These are phyloP conservation scores for Bryconaethiops microstoma DNA, from an alignment of 2,797 vertebrate species.

Conservation along the genomic window DNA sequence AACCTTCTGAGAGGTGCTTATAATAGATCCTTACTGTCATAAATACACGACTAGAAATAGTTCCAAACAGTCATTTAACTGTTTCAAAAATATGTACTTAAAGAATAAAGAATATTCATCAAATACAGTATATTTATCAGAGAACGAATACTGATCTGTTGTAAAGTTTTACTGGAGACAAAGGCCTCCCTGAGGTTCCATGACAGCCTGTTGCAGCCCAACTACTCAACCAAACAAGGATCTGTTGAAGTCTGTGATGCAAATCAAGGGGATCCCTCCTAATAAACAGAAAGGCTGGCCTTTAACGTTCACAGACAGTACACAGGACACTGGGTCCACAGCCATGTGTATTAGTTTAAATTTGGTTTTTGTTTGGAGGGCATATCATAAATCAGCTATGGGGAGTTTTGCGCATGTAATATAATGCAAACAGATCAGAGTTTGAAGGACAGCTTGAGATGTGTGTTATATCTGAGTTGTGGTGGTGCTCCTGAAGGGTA, in stretches of 20 bases:
- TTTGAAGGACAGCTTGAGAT: conserved; percentile 1
- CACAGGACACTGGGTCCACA: background rate
- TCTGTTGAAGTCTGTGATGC: conserved; percentile 42
- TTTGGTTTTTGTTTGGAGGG: conserved; percentile 2
- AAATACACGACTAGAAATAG: background rate
- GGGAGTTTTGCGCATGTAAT: conserved; percentile 1
- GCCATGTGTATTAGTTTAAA: conserved; percentile 30
- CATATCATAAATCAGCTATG: background rate
- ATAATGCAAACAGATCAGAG: conserved; percentile 1
- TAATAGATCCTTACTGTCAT: background rate
- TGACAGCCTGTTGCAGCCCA: conserved; percentile 17
- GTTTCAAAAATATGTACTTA: background rate
- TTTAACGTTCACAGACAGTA: conserved; percentile 8
- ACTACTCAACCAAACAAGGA: conserved; percentile 53
- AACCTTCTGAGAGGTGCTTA: background rate
- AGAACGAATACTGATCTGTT: background rate
- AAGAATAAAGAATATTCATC: background rate
- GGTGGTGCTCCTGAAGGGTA: background rate
- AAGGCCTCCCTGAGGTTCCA: background rate
- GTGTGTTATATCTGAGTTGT: background rate
- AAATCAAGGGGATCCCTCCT: conserved; percentile 33
- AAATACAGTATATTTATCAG: background rate
- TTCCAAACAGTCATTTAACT: background rate
- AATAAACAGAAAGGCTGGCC: conserved; percentile 42
- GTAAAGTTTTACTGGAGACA: background rate